Percentiles rank a stretch among this genome's conserved stretches.
Evolutionary conservation across 2,797 vertebrate species (phyloP).

Genomic region (Myotis vivesi): DNA sequence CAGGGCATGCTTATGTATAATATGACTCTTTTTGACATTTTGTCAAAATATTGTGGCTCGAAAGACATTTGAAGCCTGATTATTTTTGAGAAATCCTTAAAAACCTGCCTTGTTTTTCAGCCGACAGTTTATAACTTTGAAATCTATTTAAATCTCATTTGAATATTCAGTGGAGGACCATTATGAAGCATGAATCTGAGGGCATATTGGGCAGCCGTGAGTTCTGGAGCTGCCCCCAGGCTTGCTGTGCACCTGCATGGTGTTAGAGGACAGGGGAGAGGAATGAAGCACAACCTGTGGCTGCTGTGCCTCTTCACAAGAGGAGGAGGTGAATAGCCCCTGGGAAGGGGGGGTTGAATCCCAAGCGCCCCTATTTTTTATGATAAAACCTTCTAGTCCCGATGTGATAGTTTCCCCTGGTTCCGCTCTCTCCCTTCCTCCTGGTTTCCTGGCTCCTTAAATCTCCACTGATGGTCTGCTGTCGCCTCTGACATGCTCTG

Average conservation of each 20-base stretch:
- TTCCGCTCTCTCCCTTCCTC: neutral
- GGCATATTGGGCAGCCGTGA: neutral
- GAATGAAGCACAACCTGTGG: no score
- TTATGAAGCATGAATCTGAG: conserved; percentile 46
- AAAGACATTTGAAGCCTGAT: conserved; percentile 45
- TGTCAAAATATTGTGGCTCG: conserved; percentile 64
- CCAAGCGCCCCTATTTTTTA: neutral
- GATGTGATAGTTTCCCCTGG: neutral
- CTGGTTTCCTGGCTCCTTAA: neutral
- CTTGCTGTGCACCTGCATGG: neutral
- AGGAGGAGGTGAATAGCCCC: neutral
- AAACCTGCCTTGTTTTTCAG: conserved; percentile 52
- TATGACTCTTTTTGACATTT: conserved; percentile 67
- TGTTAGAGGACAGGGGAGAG: neutral
- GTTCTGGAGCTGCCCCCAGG: neutral
- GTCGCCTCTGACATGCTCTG: neutral
- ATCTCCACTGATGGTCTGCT: neutral
- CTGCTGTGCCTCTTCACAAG: neutral
- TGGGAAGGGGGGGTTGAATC: neutral
- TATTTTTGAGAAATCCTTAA: conserved; percentile 61
- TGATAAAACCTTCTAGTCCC: neutral
- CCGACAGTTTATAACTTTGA: conserved; percentile 36
- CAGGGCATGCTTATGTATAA: conserved; percentile 53
- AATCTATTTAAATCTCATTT: conserved; percentile 64
- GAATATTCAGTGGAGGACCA: conserved; percentile 44